Conservation (phyloP, 2,113 vertebrate genomes). For the Plectropomus leopardus region DNA sequence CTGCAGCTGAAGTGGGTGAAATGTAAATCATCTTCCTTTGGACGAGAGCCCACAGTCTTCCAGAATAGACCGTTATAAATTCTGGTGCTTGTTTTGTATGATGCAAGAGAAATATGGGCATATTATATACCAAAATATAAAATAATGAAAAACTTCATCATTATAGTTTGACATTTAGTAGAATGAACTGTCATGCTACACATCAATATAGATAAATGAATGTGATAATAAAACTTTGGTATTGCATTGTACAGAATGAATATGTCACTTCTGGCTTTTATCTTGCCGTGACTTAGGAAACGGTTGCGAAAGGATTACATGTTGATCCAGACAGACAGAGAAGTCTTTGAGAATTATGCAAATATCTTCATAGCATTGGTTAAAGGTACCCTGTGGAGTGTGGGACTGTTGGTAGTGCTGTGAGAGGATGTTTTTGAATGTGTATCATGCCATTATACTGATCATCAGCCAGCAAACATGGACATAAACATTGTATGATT, state of each 20-base stretch:
- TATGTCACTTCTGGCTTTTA: background rate
- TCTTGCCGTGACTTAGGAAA: background rate
- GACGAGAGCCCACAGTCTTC: constrained; percentile 3
- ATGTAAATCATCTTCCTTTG: constrained; percentile 44
- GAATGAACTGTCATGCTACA: background rate
- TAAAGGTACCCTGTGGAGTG: background rate
- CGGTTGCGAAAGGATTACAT: background rate
- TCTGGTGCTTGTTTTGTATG: background rate
- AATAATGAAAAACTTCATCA: background rate
- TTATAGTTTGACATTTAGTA: background rate
- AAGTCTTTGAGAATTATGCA: background rate
- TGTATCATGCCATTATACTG: background rate
- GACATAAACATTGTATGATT: too few species aligned
- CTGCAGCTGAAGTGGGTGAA: constrained; percentile 35
- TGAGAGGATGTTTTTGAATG: background rate
- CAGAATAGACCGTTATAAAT: background rate
- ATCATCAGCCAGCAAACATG: background rate
- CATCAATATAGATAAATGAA: background rate
- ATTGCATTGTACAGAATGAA: background rate
- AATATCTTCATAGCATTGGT: background rate
- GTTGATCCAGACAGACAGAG: background rate
- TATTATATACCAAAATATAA: background rate
- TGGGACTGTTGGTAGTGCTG: too few species aligned
- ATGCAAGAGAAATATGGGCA: background rate
- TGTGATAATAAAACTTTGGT: background rate